Conservation (phyloP, 2,888 invertebrate genomes). For the Ennomos erosarius region DNA sequence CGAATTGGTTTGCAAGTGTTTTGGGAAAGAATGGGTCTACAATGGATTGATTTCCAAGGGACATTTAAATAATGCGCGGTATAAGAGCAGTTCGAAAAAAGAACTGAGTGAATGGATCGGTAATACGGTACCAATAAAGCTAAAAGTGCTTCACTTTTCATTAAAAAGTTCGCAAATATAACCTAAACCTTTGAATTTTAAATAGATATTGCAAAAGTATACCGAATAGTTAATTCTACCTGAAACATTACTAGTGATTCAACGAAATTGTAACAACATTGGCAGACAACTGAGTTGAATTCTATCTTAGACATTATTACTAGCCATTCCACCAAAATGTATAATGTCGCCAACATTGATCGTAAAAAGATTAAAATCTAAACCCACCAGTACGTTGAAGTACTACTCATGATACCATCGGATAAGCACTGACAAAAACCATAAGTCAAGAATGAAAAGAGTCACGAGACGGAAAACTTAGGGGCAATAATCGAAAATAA, state of each 20-base stretch:
- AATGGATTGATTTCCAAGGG: conserved; percentile 45
- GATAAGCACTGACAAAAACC: conserved; percentile 7
- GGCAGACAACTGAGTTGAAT: too few species aligned
- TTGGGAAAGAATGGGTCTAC: conserved; percentile 46
- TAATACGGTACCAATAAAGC: conserved; percentile 4
- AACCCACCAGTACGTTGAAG: conserved; percentile 1
- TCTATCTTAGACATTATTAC: too few species aligned
- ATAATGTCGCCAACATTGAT: too few species aligned
- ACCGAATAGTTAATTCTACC: too few species aligned
- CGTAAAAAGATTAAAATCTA: too few species aligned
- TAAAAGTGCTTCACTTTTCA: conserved; percentile 8
- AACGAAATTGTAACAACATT: too few species aligned
- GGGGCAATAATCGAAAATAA: conserved; percentile 27
- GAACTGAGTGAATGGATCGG: conserved; percentile 3
- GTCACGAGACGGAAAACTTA: conserved; percentile 32
- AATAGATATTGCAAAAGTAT: too few species aligned
- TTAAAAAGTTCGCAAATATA: too few species aligned
- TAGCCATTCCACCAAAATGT: too few species aligned
- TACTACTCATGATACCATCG: conserved; percentile 3
- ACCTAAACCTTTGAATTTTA: too few species aligned
- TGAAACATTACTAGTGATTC: too few species aligned
- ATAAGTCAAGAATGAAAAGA: conserved; percentile 28
- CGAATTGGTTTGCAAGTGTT: conserved; percentile 58
- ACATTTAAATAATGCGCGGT: conserved; percentile 29
- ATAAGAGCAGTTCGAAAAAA: conserved; percentile 8